A percentile compares a stretch with the other conserved stretches of the same genome.
These are phyloP conservation scores for Terrapene triunguis DNA, from an alignment of 2,113 vertebrate genomes.

Conservation along the genomic window DNA sequence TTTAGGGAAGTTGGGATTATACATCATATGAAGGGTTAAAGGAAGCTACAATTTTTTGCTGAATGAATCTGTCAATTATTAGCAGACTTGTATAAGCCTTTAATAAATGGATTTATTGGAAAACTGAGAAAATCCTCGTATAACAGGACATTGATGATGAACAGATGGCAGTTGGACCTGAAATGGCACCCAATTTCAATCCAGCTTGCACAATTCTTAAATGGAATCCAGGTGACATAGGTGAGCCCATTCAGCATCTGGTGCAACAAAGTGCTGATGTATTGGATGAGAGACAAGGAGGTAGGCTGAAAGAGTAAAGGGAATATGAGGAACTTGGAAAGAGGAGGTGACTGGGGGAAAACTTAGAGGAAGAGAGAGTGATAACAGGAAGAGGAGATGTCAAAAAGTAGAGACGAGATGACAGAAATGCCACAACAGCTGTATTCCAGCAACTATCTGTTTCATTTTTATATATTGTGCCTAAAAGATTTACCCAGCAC, in stretches of 20 bases:
- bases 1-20: background rate
- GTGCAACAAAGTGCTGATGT: background rate
- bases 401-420: background rate
- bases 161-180: background rate
- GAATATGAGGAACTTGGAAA: background rate
- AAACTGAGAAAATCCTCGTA: background rate
- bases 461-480: background rate
- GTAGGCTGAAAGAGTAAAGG: background rate
- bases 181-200: constrained; percentile 4
- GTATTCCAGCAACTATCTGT: background rate
- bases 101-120: background rate
- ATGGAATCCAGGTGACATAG: background rate
- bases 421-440: background rate
- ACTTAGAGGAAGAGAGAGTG: background rate
- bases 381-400: background rate
- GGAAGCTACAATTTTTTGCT: background rate
- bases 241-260: background rate
- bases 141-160: constrained; percentile 1
- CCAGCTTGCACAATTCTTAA: background rate
- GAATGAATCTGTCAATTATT: background rate
- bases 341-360: fast-evolving
- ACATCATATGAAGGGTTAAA: background rate
- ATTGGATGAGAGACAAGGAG: background rate
- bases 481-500: no score
- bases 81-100: background rate